Evolutionary conservation across 2,113 vertebrate species (phyloP).

Genomic region (Apistogramma diplotaenia): DNA sequence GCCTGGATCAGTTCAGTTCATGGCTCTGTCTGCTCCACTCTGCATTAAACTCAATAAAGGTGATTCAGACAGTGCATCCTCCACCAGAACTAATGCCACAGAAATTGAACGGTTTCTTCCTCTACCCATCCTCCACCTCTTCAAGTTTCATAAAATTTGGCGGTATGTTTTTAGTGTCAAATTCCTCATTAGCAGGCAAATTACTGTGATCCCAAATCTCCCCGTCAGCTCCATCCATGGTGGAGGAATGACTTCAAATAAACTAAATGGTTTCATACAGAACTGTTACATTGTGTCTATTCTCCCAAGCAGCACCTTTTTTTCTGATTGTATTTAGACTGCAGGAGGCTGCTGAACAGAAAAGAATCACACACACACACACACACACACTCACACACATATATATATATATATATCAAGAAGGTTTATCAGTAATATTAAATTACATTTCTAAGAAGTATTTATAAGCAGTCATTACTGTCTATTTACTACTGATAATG

Average conservation of each 20-base stretch:
- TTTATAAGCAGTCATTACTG: neutral
- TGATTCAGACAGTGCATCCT: rapidly evolving
- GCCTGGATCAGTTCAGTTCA: neutral
- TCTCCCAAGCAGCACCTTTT: no score
- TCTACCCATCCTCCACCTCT: neutral
- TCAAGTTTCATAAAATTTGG: neutral
- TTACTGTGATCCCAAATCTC: neutral
- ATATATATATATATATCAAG: no score
- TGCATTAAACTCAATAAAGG: neutral
- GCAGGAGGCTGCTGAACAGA: no score
- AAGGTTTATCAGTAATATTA: neutral
- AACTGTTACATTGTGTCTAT: no score
- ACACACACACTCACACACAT: no score
- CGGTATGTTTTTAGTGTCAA: neutral
- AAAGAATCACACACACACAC: no score
- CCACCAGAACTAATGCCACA: neutral
- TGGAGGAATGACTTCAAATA: neutral
- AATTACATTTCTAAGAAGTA: neutral
- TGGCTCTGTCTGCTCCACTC: neutral
- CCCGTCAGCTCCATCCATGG: neutral
- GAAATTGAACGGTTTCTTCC: neutral
- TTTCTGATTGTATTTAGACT: no score
- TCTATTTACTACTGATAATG: neutral
- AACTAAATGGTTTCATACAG: neutral
- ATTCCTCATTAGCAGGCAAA: neutral